Evolutionary conservation across 2,113 vertebrate species (phyloP).

Genomic region (Reinhardtius hippoglossoides): DNA sequence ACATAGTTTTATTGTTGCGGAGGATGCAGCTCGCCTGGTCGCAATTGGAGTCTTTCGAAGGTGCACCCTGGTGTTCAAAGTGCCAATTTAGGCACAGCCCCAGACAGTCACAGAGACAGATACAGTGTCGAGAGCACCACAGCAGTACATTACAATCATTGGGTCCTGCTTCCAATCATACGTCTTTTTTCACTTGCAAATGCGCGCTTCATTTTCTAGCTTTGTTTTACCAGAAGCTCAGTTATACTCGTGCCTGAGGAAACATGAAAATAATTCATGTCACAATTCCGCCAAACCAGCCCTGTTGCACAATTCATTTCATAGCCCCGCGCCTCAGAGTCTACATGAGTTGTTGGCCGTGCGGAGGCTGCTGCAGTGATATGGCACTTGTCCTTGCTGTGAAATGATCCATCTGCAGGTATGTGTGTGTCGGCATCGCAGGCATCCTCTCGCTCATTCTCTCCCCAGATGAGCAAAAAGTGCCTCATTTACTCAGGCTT

Average conservation of each 20-base stretch:
- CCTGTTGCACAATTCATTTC: conserved; percentile 40
- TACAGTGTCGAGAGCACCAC: conserved; percentile 22
- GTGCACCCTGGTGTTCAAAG: conserved; percentile 60
- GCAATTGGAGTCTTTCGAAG: conserved; percentile 25
- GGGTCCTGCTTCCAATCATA: neutral
- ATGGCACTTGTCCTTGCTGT: conserved; percentile 72
- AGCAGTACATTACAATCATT: conserved; percentile 38
- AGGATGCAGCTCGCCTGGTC: conserved; percentile 14
- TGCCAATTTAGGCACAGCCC: conserved; percentile 45
- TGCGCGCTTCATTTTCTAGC: conserved; percentile 6
- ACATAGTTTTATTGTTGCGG: conserved; percentile 30
- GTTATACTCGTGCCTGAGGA: conserved; percentile 20
- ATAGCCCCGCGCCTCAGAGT: neutral
- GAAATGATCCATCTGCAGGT: conserved; percentile 80
- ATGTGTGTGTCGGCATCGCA: conserved; percentile 60
- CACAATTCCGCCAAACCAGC: conserved; percentile 19
- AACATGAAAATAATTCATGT: conserved; percentile 13
- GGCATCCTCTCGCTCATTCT: conserved; percentile 60
- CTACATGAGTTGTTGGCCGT: conserved; percentile 42
- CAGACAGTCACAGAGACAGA: conserved; percentile 25
- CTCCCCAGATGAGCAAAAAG: conserved; percentile 72
- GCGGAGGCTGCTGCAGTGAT: conserved; percentile 53
- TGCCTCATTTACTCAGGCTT: conserved; percentile 80
- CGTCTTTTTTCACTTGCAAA: neutral
- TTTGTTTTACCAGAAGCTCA: conserved; percentile 9